Percentiles rank a stretch among this genome's conserved stretches.
phyloP scores from a whole-genome alignment of 2,888 invertebrate genomes.

The Metalampra italica region DNA sequence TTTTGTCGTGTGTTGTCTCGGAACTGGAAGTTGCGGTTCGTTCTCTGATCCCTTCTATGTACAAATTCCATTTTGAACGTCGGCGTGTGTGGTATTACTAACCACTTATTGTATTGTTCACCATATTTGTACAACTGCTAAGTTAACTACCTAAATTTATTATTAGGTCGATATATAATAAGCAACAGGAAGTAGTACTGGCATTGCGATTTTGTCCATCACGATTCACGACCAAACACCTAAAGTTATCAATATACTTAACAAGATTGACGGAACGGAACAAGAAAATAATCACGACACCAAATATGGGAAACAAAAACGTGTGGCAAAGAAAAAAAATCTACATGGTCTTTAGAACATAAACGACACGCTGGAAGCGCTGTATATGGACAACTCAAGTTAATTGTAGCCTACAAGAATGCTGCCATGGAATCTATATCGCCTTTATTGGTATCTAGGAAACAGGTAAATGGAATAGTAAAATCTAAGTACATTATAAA shows the following conservation, averaged over 20 bases:
- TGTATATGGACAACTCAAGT: constrained; percentile 46
- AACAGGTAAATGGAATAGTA: constrained; percentile 32
- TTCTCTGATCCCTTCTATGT: too few relatives aligned
- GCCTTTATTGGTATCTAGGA: constrained; percentile 51
- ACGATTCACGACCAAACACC: constrained; percentile 10
- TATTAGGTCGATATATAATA: not conserved
- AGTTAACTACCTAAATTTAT: too few relatives aligned
- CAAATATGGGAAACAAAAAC: constrained; percentile 45
- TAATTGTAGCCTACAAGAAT: constrained; percentile 43
- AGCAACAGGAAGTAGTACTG: constrained; percentile 1
- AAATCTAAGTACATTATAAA: constrained; percentile 9
- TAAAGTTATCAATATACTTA: constrained; percentile 13
- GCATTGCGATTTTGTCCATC: constrained; percentile 5
- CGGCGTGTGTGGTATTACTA: too few relatives aligned
- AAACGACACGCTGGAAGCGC: constrained; percentile 38
- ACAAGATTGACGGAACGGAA: constrained; percentile 34
- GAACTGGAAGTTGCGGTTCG: too few relatives aligned
- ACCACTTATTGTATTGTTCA: too few relatives aligned
- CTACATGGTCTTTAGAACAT: constrained; percentile 34
- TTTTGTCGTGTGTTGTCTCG: too few relatives aligned
- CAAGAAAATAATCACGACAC: constrained; percentile 48
- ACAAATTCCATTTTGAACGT: too few relatives aligned
- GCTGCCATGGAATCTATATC: constrained; percentile 34
- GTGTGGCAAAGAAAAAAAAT: constrained; percentile 39
- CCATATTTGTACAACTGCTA: too few relatives aligned